These are phyloP conservation scores for Eumacrocentrus americanus DNA, from an alignment of 2,888 invertebrate species.

Conservation along the genomic window DNA sequence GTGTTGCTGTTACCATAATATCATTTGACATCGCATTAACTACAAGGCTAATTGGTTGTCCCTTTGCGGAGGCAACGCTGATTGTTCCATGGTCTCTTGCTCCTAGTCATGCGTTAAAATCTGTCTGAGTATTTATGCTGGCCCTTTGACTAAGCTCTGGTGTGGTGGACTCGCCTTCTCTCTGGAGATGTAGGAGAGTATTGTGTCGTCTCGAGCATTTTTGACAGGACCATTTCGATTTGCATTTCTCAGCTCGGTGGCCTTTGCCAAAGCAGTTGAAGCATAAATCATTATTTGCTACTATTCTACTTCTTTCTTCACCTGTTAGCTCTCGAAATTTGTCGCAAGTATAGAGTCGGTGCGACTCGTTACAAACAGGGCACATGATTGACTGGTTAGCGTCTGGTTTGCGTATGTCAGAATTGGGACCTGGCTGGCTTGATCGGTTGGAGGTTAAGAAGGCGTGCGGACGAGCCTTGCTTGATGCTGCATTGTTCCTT, in stretches of 20 bases:
- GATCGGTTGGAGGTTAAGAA: neutral
- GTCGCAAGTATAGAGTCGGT: neutral
- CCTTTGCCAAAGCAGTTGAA: conserved; percentile 3
- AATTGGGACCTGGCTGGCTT: neutral
- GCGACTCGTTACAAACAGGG: neutral
- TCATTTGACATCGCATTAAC: neutral
- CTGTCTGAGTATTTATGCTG: too few relatives aligned
- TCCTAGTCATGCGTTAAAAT: neutral
- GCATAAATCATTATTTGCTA: neutral
- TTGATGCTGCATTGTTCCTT: neutral
- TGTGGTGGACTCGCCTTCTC: too few relatives aligned
- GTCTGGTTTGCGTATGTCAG: neutral
- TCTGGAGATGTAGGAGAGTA: neutral
- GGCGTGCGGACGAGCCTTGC: neutral
- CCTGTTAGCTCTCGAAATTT: neutral
- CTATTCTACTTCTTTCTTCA: neutral
- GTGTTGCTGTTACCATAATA: conserved; percentile 15
- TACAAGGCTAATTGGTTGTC: neutral
- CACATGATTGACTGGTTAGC: neutral
- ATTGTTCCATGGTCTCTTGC: neutral
- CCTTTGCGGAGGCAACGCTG: too few relatives aligned
- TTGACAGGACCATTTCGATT: neutral
- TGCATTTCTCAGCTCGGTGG: neutral
- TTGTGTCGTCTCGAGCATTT: conserved; percentile 9
- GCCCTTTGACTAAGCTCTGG: too few relatives aligned